Conservation (phyloP, 2,888 invertebrate species). For the Drosophila aldrichi region DNA sequence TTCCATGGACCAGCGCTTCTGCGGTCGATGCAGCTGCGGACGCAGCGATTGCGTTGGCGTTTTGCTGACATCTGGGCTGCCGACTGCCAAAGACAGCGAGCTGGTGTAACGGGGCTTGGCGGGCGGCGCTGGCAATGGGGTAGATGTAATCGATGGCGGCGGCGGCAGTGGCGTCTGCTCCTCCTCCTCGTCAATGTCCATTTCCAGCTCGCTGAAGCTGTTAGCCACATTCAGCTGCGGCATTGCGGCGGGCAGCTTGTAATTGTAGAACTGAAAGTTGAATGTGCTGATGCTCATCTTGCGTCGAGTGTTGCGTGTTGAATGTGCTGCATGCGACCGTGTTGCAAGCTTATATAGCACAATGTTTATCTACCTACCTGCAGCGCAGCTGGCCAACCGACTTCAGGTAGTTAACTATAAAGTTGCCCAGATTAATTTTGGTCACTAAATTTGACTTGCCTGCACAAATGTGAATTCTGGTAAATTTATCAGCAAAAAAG, state of each 20-base stretch:
- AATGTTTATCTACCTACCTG: slow-evolving; percentile 25
- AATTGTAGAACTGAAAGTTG: slow-evolving; percentile 74
- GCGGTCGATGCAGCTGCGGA: slow-evolving; percentile 64
- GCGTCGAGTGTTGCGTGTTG: slow-evolving; percentile 24
- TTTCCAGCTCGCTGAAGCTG: slow-evolving; percentile 65
- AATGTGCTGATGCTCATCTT: slow-evolving; percentile 72
- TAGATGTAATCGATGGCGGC: slow-evolving; percentile 56
- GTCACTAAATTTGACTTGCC: slow-evolving; percentile 46
- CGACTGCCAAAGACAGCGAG: slow-evolving; percentile 41
- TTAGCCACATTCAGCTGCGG: slow-evolving; percentile 37
- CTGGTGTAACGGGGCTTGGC: slow-evolving; percentile 48
- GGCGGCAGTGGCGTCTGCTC: slow-evolving; percentile 13
- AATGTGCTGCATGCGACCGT: slow-evolving; percentile 28
- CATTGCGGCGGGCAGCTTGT: slow-evolving; percentile 49
- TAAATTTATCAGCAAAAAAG: slow-evolving; percentile 2
- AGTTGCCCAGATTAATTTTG: slow-evolving; percentile 30
- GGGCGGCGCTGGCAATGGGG: slow-evolving; percentile 44
- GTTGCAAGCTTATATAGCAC: slow-evolving; percentile 21
- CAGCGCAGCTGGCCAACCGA: not conserved
- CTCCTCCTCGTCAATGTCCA: slow-evolving; percentile 68
- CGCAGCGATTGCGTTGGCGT: slow-evolving; percentile 40
- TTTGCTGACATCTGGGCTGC: slow-evolving; percentile 22
- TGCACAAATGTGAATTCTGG: slow-evolving; percentile 40
- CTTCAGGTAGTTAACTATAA: slow-evolving; percentile 38
- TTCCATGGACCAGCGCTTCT: slow-evolving; percentile 73